Conservation (phyloP, 2,113 vertebrate species). For the Osmerus mordax region DNA sequence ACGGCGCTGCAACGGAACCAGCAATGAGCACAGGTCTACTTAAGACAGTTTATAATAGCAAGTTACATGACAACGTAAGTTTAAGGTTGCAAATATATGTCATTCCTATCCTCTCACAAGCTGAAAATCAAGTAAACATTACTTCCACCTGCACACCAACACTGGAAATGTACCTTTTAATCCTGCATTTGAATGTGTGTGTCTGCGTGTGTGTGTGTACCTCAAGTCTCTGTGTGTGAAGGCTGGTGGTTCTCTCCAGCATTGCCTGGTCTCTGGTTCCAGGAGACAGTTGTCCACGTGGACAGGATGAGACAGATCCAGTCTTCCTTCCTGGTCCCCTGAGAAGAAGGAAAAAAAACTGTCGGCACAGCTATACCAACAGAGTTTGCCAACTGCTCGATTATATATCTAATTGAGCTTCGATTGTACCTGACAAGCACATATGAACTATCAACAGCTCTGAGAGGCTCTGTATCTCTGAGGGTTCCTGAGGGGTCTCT, state of each 20-base stretch:
- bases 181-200: neutral
- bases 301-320: conserved; percentile 92
- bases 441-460: too few species aligned
- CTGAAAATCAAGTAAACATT: too few species aligned
- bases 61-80: too few species aligned
- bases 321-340: conserved; percentile 86
- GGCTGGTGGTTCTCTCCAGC: conserved; percentile 91
- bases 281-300: conserved; percentile 95
- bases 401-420: too few species aligned
- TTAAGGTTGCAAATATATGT: too few species aligned
- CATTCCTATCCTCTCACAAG: too few species aligned
- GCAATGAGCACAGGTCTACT: neutral
- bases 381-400: neutral
- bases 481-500: too few species aligned
- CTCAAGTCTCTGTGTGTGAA: conserved; percentile 93
- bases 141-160: too few species aligned
- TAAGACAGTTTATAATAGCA: too few species aligned
- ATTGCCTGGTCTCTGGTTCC: conserved; percentile 87
- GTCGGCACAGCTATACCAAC: neutral
- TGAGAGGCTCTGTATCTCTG: too few species aligned
- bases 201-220: conserved; percentile 54
- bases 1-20: conserved; percentile 74
- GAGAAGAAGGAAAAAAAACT: neutral
- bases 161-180: too few species aligned
- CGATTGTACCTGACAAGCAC: too few species aligned